Conservation (phyloP, 2,888 invertebrate species). For the Labia minor region DNA sequence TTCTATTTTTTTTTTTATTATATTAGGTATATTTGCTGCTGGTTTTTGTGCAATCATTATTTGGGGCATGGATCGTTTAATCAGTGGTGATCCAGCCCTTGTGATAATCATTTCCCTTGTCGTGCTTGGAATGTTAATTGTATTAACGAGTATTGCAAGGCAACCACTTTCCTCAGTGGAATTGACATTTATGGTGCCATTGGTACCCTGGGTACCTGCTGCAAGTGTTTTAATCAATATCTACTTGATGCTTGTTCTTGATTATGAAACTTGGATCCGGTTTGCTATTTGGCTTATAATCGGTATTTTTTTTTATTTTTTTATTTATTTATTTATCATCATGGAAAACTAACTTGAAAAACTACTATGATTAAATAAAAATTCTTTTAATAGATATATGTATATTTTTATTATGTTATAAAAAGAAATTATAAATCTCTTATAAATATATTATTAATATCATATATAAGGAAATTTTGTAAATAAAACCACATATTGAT, state of each 20-base stretch:
- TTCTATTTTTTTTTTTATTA: no score
- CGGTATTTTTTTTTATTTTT: constrained; percentile 39
- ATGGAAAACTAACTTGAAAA: no score
- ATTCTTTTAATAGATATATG: no score
- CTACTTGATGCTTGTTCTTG: constrained; percentile 83
- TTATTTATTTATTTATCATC: not conserved
- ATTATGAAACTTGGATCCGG: constrained; percentile 75
- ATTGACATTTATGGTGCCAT: constrained; percentile 71
- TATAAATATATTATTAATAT: no score
- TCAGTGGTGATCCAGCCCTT: constrained; percentile 31
- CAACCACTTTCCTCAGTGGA: constrained; percentile 54
- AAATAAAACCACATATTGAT: no score
- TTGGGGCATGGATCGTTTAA: constrained; percentile 31
- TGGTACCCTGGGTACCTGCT: constrained; percentile 55
- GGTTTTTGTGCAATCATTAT: constrained; percentile 42
- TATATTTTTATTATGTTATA: no score
- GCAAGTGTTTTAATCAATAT: constrained; percentile 77
- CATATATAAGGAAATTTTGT: no score
- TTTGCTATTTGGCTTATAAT: constrained; percentile 74
- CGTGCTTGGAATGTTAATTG: constrained; percentile 42
- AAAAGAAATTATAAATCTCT: no score
- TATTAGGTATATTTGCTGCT: constrained; percentile 46
- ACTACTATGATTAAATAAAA: no score
- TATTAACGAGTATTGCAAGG: constrained; percentile 50
- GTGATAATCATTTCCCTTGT: constrained; percentile 39